Evolutionary conservation across 2,888 invertebrate genomes (phyloP).

Genomic region (Caenorhabditis sp.): DNA sequence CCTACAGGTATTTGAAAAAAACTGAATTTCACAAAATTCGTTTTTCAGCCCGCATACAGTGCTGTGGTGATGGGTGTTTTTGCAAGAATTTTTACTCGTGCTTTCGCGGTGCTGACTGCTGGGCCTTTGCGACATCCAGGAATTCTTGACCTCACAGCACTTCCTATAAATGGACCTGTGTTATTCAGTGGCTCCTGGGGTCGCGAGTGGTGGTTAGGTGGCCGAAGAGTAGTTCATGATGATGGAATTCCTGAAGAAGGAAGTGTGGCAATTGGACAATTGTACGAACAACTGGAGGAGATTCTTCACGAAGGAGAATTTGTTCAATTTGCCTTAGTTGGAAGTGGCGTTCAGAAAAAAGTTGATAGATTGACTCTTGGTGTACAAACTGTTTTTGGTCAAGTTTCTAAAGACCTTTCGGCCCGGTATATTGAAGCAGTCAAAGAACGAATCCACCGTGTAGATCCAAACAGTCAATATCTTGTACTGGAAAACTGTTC

Average conservation of each 20-base stretch:
- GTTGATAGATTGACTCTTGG: constrained; percentile 82
- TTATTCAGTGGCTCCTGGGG: constrained; percentile 83
- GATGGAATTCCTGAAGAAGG: constrained; percentile 80
- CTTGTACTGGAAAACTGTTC: constrained; percentile 80
- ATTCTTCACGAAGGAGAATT: constrained; percentile 76
- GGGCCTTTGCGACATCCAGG: constrained; percentile 81
- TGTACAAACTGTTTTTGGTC: constrained; percentile 82
- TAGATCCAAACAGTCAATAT: constrained; percentile 78
- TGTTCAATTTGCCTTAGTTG: constrained; percentile 81
- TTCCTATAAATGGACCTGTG: constrained; percentile 80
- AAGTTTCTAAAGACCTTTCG: constrained; percentile 76
- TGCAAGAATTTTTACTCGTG: constrained; percentile 74
- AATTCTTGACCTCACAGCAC: constrained; percentile 82
- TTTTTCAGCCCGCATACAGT: constrained; percentile 80
- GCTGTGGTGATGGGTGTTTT: constrained; percentile 81
- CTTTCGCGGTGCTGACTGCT: constrained; percentile 82
- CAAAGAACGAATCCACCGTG: constrained; percentile 78
- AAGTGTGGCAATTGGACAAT: constrained; percentile 75
- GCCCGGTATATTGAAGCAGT: constrained; percentile 79
- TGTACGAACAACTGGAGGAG: constrained; percentile 77
- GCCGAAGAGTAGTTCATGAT: constrained; percentile 79
- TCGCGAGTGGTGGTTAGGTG: constrained; percentile 81
- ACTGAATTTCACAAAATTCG: not conserved
- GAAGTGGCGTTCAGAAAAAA: constrained; percentile 82
- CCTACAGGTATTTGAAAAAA: constrained; percentile 71